Base-by-base conservation (phyloP, 2,888 invertebrate species). In the Heliconius charithonia region DNA sequence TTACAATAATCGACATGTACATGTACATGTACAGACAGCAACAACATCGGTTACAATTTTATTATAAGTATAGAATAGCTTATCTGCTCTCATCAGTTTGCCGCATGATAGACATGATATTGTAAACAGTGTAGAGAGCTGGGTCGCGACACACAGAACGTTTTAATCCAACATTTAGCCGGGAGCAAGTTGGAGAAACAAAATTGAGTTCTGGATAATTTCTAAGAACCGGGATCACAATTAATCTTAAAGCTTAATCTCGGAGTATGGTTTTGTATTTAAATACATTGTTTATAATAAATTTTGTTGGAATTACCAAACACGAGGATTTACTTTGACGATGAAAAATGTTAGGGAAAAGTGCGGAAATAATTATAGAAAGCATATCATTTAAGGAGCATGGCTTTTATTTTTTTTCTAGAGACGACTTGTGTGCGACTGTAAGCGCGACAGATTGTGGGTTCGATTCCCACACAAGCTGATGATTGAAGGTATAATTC, bases 181-280 rank as follows among this genome's bases (percentile, higher is more conserved):
- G 86, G 86, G 85, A 88, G 88, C 87, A 89, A 91, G 88, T 91
- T 91, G 89, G 88, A 91, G 91, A 92, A 92, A 91, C 89, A 88
- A 91, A 93, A 91, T 92, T 90, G 91, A 92, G 91, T 91, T 91
- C 89, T 87, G 88, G 89, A 90, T 87, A 88, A 86, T 86, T 86
- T 89, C 87, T 88, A 88, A 87, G 87, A 88, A 87, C 87, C 84
- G 87, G 91, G 92, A 92, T 93, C 89, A 92, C 90, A 90, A 90
- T 92, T 91, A 92, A 93, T 92, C 91, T 90, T 85, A 84, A 85
- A 85, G 86, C 89, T 90, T 89, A 89, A 84, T 87, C 85, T 85
- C 81, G 83, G 83, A 84, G 85, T 85, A 85, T 85, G 86, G 87
- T 88, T 83, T 84, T 75, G 70, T 80, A 80, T 80, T 77, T 76